A percentile compares a stretch with the other conserved stretches of the same genome.
Conservation (phyloP, 2,888 invertebrate species). For the Galerucella pusilla region DNA sequence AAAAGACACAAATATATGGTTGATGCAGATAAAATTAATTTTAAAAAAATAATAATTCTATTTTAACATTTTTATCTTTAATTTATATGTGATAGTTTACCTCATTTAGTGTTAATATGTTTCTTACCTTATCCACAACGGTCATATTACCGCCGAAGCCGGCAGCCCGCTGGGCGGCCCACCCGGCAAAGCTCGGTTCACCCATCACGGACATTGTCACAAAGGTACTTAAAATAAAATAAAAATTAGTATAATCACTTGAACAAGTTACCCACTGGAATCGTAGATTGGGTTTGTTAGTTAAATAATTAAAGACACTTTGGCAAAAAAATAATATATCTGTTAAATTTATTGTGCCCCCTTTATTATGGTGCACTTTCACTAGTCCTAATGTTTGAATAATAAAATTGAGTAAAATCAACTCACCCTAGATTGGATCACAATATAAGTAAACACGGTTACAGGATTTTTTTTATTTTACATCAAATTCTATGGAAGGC, state of each 20-base stretch:
- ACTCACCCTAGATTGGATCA: constrained; percentile 34
- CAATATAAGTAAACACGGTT: constrained; percentile 37
- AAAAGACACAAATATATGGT: too few species aligned
- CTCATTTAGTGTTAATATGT: not conserved
- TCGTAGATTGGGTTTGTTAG: too few species aligned
- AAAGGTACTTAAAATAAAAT: constrained; percentile 20
- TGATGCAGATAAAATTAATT: too few species aligned
- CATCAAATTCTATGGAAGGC: constrained; percentile 41
- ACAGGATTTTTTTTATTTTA: constrained; percentile 29
- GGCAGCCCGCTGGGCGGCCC: constrained; percentile 63
- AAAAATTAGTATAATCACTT: not conserved
- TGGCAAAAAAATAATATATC: too few species aligned
- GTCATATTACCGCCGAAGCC: constrained; percentile 73
- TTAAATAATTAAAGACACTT: too few species aligned
- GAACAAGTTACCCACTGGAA: not conserved
- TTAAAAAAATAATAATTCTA: too few species aligned
- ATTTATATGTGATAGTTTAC: too few species aligned
- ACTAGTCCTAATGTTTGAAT: not conserved
- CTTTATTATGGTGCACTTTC: not conserved
- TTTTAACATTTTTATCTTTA: not conserved
- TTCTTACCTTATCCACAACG: constrained; percentile 76
- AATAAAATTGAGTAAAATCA: not conserved
- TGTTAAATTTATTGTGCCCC: not conserved
- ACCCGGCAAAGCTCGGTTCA: constrained; percentile 67
- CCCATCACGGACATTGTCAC: constrained; percentile 65